Percentiles rank a stretch among this genome's conserved stretches.
phyloP scores from a whole-genome alignment of 2,797 vertebrate genomes.

The Phoeniculus purpureus region DNA sequence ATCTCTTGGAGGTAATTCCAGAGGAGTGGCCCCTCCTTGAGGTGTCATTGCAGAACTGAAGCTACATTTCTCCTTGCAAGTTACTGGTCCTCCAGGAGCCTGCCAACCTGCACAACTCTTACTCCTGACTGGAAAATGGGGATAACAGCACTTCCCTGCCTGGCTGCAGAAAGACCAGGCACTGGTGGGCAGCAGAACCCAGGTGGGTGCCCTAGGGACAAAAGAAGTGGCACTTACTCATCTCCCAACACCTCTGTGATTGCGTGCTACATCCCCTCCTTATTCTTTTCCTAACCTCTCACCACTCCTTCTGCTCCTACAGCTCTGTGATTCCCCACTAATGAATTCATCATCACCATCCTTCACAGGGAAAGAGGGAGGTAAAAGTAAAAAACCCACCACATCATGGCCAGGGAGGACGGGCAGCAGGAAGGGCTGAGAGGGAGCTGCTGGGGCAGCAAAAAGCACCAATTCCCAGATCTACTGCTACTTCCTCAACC shows the following conservation, averaged over 20 bases:
- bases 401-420: neutral
- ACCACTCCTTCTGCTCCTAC: neutral
- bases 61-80: neutral
- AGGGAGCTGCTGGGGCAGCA: neutral
- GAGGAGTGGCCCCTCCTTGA: neutral
- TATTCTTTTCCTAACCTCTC: neutral
- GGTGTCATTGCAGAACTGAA: neutral
- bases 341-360: neutral
- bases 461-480: neutral
- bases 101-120: neutral
- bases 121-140: neutral
- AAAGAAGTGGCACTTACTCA: neutral
- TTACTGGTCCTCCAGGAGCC: neutral
- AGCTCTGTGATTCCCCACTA: neutral
- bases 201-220: neutral
- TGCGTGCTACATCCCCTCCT: rapidly evolving
- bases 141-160: neutral
- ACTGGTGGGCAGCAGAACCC: neutral
- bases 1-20: neutral
- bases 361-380: rapidly evolving
- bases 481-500: neutral
- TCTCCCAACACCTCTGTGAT: rapidly evolving
- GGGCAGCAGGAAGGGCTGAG: neutral
- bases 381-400: neutral
- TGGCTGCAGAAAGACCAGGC: neutral